Evolutionary conservation across 2,113 vertebrate species (phyloP).

Genomic region (Aix galericulata): DNA sequence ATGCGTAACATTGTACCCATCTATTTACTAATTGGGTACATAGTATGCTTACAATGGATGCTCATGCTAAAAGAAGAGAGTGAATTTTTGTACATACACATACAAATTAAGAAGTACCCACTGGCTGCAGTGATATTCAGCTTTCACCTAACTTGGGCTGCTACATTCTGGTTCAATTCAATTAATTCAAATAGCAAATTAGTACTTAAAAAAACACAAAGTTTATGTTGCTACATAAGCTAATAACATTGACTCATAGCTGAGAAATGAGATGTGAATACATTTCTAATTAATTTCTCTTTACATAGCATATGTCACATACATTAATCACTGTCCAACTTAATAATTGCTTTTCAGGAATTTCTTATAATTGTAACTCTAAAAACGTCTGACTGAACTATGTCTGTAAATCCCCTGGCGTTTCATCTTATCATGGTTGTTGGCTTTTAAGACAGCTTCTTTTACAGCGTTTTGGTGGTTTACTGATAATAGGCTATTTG

Average conservation of each 20-base stretch:
- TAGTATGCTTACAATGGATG: background rate
- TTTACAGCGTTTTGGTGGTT: background rate
- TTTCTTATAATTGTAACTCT: background rate
- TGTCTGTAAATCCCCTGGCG: background rate
- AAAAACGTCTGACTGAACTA: background rate
- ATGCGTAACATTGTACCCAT: too few species aligned
- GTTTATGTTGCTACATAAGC: background rate
- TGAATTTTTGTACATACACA: background rate
- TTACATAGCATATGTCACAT: background rate
- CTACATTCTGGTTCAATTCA: background rate
- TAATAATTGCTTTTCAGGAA: background rate
- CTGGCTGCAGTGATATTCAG: background rate
- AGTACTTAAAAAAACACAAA: background rate
- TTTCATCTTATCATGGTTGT: background rate
- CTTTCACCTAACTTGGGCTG: background rate
- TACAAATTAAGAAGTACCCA: background rate
- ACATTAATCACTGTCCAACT: background rate
- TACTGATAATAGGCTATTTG: background rate
- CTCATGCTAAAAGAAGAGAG: background rate
- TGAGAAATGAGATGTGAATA: background rate
- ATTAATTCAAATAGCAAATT: background rate
- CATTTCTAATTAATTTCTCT: background rate
- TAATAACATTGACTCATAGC: background rate
- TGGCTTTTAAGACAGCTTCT: background rate
- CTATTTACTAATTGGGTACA: background rate